A percentile compares a stretch with the other conserved stretches of the same genome.
phyloP scores from a whole-genome alignment of 2,888 invertebrate genomes.

The Stictocephala bisonia region DNA sequence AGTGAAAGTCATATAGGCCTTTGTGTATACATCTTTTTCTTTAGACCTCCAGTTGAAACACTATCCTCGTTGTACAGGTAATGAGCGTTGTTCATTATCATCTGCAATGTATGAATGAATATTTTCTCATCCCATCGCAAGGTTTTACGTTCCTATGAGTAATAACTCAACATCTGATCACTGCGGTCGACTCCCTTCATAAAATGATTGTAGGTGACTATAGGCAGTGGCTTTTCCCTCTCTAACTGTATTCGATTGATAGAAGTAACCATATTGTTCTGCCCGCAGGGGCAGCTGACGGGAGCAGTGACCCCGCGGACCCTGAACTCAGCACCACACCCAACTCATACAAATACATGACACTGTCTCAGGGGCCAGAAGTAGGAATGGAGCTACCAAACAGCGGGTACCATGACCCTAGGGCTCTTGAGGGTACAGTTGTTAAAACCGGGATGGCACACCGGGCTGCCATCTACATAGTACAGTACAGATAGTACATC shows the following conservation, averaged over 20 bases:
- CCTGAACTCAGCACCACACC: too few relatives aligned
- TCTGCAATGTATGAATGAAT: background rate
- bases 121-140: conserved; percentile 5
- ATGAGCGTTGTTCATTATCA: background rate
- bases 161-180: background rate
- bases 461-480: too few relatives aligned
- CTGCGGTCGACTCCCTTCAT: conserved; percentile 10
- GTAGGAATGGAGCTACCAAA: too few relatives aligned
- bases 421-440: too few relatives aligned
- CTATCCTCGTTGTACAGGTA: background rate
- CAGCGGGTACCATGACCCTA: too few relatives aligned
- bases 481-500: too few relatives aligned
- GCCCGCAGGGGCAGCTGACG: too few relatives aligned
- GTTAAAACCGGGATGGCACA: too few relatives aligned
- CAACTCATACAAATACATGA: too few relatives aligned
- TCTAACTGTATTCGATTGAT: background rate
- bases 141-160: background rate
- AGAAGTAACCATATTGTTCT: background rate
- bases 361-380: too few relatives aligned
- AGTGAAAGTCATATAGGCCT: background rate
- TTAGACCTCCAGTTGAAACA: background rate
- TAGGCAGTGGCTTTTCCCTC: background rate
- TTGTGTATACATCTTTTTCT: background rate
- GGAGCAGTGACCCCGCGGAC: too few relatives aligned
- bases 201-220: background rate